Evolutionary conservation across 2,888 invertebrate genomes (phyloP), one percentile per base, ranked within the genome.

Genomic region (Nomada flava): DNA sequence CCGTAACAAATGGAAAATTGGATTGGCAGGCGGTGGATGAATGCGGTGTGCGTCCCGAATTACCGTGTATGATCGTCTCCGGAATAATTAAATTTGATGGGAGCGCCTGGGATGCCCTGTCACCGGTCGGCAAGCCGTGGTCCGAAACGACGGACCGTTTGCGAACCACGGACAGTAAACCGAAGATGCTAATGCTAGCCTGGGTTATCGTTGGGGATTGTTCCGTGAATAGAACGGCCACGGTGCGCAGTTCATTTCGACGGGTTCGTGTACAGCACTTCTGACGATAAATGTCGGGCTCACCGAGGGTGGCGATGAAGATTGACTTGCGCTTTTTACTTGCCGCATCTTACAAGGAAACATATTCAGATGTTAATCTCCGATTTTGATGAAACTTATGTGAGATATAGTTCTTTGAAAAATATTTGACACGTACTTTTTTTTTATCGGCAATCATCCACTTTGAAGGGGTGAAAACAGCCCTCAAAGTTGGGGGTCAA

Each of bases 31-130:
- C 0, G 75, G 60, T 20, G 52, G 53, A 62, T 59, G 80, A 79
- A 73, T 71, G 68, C 60, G 52, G 42, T 63, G 81, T 82, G 82
- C 86, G 84, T 87, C 80, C 86, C 89, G 88, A 91, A 90, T n/a
- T 89, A 88, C 87, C 83, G 83, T 83, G 86, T 85, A 88, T 89
- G 90, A 92, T 92, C 89, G 90, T 89, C 86, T 88, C 78, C 83
- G 85, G 90, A 91, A 91, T 92, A 91, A 92, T 92, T 90, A 89
- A 89, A 92, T 91, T 91, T 88, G 86, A 90, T 88, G 89, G 87
- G 89, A 91, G 90, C 87, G 88, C 80, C 78, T 57, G 73, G 74
- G 77, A 60, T 52, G 83, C 68, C 74, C 67, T 72, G 81, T 73
- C 84, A 69, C 23, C 84, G 36, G 67, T 67, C 71, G 71, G 29